phyloP scores from a whole-genome alignment of 2,113 vertebrate species.

The Lepidothrix coronata region DNA sequence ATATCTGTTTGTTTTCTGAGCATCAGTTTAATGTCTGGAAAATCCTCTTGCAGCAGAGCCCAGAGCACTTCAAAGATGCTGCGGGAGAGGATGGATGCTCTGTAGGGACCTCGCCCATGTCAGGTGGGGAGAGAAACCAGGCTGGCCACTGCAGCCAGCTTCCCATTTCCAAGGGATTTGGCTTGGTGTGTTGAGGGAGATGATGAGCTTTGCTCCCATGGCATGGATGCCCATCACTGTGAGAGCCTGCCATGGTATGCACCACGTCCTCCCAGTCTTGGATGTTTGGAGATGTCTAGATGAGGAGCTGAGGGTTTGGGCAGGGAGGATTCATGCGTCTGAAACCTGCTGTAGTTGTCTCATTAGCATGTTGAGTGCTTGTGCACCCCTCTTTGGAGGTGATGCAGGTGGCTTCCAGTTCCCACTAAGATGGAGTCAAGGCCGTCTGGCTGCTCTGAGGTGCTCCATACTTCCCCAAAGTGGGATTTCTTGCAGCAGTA shows the following conservation, averaged over 20 bases:
- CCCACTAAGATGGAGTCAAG: not conserved
- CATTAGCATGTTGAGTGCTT: not conserved
- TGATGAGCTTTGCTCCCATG: not conserved
- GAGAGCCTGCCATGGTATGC: not conserved
- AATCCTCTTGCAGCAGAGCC: not conserved
- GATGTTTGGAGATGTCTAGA: not conserved
- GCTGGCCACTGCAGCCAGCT: fast-evolving
- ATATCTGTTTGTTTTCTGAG: not conserved
- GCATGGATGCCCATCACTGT: fast-evolving
- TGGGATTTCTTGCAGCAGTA: not conserved
- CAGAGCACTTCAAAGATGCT: not conserved
- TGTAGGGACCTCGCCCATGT: not conserved
- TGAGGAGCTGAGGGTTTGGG: not conserved
- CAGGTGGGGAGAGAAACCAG: not conserved
- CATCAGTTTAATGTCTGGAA: conserved; percentile 10
- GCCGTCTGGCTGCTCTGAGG: not conserved
- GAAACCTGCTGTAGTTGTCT: not conserved
- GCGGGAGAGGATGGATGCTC: not conserved
- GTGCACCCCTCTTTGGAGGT: not conserved
- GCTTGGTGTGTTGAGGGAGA: not conserved
- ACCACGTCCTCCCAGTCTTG: not conserved
- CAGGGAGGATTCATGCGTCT: not conserved
- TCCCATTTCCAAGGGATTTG: not conserved
- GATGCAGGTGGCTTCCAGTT: not conserved
- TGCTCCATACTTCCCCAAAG: not conserved